Conservation (phyloP, 2,797 vertebrate genomes). For the Alca torda region DNA sequence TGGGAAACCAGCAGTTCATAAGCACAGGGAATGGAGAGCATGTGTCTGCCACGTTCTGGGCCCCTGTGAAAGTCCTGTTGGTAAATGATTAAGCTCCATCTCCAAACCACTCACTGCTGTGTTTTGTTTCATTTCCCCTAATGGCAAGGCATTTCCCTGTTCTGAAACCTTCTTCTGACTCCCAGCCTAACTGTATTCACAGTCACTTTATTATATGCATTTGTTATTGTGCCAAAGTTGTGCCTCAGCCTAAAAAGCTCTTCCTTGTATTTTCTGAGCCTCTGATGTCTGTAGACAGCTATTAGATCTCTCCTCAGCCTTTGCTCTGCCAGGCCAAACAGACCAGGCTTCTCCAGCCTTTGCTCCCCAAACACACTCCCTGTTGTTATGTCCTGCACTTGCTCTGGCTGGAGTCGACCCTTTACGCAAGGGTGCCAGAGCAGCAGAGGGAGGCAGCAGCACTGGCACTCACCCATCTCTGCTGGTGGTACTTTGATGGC, state of each 20-base stretch:
- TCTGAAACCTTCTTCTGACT: conserved; percentile 1
- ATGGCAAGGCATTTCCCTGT: neutral
- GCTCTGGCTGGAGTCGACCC: neutral
- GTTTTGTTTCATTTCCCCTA: conserved; percentile 26
- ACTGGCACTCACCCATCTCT: neutral
- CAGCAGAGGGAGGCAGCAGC: neutral
- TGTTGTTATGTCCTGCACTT: neutral
- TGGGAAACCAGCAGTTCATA: neutral
- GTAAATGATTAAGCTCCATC: neutral
- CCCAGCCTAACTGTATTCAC: neutral
- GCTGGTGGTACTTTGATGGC: neutral
- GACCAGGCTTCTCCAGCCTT: neutral
- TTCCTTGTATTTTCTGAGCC: neutral
- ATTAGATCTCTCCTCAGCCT: neutral
- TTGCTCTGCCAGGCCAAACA: neutral
- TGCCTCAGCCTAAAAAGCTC: neutral
- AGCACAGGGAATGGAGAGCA: accelerated
- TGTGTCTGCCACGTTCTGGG: neutral
- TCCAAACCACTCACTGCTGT: neutral
- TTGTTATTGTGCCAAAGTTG: neutral
- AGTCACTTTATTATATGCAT: neutral
- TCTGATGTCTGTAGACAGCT: neutral
- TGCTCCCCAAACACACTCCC: neutral
- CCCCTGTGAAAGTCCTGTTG: neutral
- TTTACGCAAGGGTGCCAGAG: neutral